Evolutionary conservation across 2,888 invertebrate genomes (phyloP), one percentile per base, ranked within the genome.

Genomic region (Clivina fossor): DNA sequence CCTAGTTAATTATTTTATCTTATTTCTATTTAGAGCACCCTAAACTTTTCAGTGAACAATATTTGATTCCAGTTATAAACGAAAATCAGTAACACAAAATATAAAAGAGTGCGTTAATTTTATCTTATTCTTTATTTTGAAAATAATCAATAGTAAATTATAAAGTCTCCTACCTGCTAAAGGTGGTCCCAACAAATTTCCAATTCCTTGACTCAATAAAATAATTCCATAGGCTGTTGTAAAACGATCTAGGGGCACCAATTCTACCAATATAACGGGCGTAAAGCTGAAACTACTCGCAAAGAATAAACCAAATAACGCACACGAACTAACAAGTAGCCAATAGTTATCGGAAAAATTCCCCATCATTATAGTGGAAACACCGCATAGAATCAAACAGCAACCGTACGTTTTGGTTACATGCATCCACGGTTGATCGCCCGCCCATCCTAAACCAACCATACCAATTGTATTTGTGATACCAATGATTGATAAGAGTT

Each of bases 241-340:
- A 70, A 97, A 94, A 62, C 90, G 84, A 69, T 94, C 93, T 69
- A 96, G 74, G 3, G 93, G 91, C 26, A 95, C 88, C 65, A 95
- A 76, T 67, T 91, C 87, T 37, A 93, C 92, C 62, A 95, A 76
- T 64, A 97, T 85, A 66, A 92, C 89, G 0, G 93, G 92, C 0
- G 93, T 93, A 63, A 95, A 88, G 1, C 93, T 88, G 72, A 93
- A 95, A 58, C 88, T 92, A 62, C 93, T 94, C 43, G 93, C 92
- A 69, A 95, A 93, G 62, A 91, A 88, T 61, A 95, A 79, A 8
- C 96, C 96, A 74, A 93, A 96, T 0, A 85, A 75, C 0, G 84
- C 83, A 35, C 76, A 72, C 9, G 68, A 66, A 2, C 69, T 55
- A 9, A 72, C 65, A 38, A 79, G 64, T 22, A 72, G 58, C 28